phyloP scores from a whole-genome alignment of 2,113 vertebrate species.

The Riparia riparia region DNA sequence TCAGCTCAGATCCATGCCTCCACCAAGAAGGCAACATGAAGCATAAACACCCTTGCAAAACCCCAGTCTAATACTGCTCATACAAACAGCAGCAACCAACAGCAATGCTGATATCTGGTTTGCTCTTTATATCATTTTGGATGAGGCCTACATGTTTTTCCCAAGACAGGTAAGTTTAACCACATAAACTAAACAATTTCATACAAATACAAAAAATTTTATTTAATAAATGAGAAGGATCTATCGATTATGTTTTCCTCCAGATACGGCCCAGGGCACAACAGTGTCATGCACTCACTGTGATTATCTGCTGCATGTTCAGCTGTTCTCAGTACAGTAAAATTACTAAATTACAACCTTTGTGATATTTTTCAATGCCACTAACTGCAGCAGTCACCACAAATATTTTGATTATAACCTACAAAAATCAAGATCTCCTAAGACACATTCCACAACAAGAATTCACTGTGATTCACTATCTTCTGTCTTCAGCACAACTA shows the following conservation, averaged over 20 bases:
- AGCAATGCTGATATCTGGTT: not conserved
- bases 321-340: not conserved
- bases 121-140: not conserved
- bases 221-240: not conserved
- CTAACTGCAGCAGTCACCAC: slow-evolving; percentile 7
- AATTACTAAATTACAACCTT: slow-evolving; percentile 25
- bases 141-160: not conserved
- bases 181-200: not conserved
- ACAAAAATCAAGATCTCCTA: not conserved
- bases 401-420: slow-evolving; percentile 45
- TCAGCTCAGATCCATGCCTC: not conserved
- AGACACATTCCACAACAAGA: not conserved
- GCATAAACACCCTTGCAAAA: not conserved
- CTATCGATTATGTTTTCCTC: not conserved
- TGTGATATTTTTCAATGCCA: not conserved
- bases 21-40: not conserved
- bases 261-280: not conserved
- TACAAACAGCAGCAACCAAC: not conserved
- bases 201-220: not conserved
- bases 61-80: not conserved
- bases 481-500: not conserved
- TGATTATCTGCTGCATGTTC: not conserved
- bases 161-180: not conserved
- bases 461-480: not conserved
- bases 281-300: not conserved